These are phyloP conservation scores for Microcebus griseorufus DNA, from an alignment of 2,113 vertebrate genomes.

Conservation along the genomic window DNA sequence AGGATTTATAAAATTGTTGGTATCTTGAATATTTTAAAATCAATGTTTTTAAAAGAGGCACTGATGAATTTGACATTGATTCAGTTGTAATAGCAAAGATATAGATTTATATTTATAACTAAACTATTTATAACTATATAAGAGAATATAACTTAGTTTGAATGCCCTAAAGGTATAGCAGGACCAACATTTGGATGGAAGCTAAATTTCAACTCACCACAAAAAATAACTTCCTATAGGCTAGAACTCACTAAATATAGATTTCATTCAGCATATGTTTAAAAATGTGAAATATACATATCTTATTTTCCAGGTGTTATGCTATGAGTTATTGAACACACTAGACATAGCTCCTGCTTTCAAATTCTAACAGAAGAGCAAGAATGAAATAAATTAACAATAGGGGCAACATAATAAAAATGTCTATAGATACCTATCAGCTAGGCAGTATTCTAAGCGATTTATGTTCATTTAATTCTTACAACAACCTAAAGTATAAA, in stretches of 20 bases:
- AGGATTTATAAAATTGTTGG: neutral
- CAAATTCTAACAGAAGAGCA: neutral
- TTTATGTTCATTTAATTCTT: neutral
- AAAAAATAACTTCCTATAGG: neutral
- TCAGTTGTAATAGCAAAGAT: neutral
- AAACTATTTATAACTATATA: neutral
- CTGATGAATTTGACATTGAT: neutral
- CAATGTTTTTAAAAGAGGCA: neutral
- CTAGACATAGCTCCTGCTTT: neutral
- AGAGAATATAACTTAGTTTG: neutral
- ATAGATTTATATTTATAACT: neutral
- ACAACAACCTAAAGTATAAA: neutral
- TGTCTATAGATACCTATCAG: neutral
- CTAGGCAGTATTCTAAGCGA: neutral
- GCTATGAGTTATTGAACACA: neutral
- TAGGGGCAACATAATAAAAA: neutral
- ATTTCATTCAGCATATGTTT: neutral
- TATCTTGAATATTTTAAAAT: neutral
- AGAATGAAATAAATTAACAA: neutral
- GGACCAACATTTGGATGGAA: neutral
- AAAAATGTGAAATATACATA: neutral
- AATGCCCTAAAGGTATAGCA: neutral
- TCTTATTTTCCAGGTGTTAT: neutral
- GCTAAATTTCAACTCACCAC: neutral
- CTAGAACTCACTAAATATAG: neutral